A percentile compares a stretch with the other conserved stretches of the same genome.
These are phyloP conservation scores for Calameuta idolon DNA, from an alignment of 2,888 invertebrate genomes.

Conservation along the genomic window DNA sequence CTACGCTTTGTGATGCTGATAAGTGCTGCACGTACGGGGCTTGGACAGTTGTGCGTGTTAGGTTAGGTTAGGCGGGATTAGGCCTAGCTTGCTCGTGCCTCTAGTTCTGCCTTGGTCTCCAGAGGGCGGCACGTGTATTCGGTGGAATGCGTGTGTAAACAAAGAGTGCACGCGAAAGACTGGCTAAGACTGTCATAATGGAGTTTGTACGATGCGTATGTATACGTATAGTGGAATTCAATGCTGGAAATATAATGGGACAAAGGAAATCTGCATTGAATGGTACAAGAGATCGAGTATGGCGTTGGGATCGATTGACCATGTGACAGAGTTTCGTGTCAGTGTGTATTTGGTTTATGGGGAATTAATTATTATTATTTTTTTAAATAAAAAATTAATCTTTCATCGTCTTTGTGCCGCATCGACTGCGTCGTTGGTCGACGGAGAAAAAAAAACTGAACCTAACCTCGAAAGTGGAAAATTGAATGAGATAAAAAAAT, in stretches of 20 bases:
- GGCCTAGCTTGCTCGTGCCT: neutral
- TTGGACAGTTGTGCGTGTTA: neutral
- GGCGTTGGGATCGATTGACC: conserved; percentile 6
- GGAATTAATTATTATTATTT: neutral
- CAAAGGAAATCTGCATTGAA: conserved; percentile 38
- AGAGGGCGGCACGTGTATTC: neutral
- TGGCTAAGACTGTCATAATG: conserved; percentile 1
- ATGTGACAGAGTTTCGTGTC: neutral
- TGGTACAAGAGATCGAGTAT: conserved; percentile 14
- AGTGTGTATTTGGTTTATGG: neutral
- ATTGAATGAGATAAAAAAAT: neutral
- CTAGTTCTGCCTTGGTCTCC: neutral
- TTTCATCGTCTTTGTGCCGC: neutral
- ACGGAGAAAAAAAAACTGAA: neutral
- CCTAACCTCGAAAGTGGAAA: neutral
- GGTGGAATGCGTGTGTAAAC: conserved; percentile 43
- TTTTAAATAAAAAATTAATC: neutral
- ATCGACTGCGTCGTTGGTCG: neutral
- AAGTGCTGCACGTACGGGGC: conserved; percentile 16
- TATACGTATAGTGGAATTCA: neutral
- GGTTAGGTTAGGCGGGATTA: neutral
- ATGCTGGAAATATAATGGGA: conserved; percentile 15
- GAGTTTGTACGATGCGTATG: neutral
- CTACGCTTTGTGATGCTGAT: conserved; percentile 48
- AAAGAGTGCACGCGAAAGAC: conserved; percentile 35